A percentile compares a stretch with the other conserved stretches of the same genome.
phyloP scores from a whole-genome alignment of 1,140 invertebrate genomes.

The Trichonephila inaurata region DNA sequence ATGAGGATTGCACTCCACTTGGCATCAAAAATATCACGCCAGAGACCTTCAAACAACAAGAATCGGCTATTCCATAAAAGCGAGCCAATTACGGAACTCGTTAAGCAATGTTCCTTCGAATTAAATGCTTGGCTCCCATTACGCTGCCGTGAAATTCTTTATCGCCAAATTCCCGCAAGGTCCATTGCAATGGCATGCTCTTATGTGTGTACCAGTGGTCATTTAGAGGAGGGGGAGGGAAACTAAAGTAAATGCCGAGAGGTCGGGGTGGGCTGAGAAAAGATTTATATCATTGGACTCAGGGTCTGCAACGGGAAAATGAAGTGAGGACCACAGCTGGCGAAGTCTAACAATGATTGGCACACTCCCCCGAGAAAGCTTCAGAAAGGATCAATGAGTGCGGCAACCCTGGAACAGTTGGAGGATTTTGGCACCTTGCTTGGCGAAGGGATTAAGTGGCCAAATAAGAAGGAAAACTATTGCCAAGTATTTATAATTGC shows the following conservation, averaged over 20 bases:
- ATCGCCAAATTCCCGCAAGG: conserved; percentile 69
- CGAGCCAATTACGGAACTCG: conserved; percentile 38
- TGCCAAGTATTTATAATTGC: conserved; percentile 2
- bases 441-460: conserved; percentile 36
- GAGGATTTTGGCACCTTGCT: conserved; percentile 40
- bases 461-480: background rate
- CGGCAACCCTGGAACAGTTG: conserved; percentile 44
- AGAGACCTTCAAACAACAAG: conserved; percentile 10
- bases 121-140: conserved; percentile 63
- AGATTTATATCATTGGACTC: conserved; percentile 71
- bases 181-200: conserved; percentile 34
- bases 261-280: background rate
- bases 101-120: conserved; percentile 55
- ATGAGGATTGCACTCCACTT: background rate
- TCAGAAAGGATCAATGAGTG: conserved; percentile 41
- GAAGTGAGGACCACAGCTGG: conserved; percentile 74
- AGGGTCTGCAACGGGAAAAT: conserved; percentile 57
- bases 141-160: conserved; percentile 54
- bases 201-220: conserved; percentile 65
- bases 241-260: conserved; percentile 49
- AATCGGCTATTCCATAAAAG: conserved; percentile 16
- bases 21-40: conserved; percentile 2
- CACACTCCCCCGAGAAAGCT: conserved; percentile 61
- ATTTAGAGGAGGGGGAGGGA: conserved; percentile 26
- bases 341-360: conserved; percentile 73